A percentile compares a stretch with the other conserved stretches of the same genome.
These are phyloP conservation scores for Apamea crenata DNA, from an alignment of 2,888 invertebrate species.

Conservation along the genomic window DNA sequence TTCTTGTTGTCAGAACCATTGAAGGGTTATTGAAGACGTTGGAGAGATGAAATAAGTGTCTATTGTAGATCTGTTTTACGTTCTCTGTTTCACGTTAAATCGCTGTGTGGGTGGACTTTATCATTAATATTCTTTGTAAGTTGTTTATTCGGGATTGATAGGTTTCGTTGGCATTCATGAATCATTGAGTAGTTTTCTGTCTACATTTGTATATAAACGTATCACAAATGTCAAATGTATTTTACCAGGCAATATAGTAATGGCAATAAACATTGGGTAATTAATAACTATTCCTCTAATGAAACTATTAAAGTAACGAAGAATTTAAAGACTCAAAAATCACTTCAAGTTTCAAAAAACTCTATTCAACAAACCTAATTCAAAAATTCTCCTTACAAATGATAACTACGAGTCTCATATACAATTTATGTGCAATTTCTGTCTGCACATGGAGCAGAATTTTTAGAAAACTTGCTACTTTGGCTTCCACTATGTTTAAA, in stretches of 20 bases:
- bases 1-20: conserved; percentile 18
- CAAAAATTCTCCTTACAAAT: conserved; percentile 50
- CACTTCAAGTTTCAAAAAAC: conserved; percentile 7
- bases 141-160: not conserved
- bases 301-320: not conserved
- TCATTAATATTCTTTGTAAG: not conserved
- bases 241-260: not conserved
- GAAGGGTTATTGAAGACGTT: conserved; percentile 11
- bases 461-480: conserved; percentile 56
- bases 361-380: conserved; percentile 36
- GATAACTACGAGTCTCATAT: conserved; percentile 52
- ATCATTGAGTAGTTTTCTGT: not conserved
- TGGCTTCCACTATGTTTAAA: conserved; percentile 41
- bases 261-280: not conserved
- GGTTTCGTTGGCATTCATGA: not conserved
- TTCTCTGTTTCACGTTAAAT: not conserved
- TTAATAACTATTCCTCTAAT: not conserved
- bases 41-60: not conserved
- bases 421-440: conserved; percentile 59
- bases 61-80: not conserved
- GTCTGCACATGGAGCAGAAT: conserved; percentile 38
- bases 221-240: not conserved
- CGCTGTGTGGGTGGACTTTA: not conserved
- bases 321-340: not conserved
- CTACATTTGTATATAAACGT: not conserved